Evolutionary conservation across 2,888 invertebrate species (phyloP), one percentile per base, ranked within the genome.

Genomic region (Microctonus hyperodae): DNA sequence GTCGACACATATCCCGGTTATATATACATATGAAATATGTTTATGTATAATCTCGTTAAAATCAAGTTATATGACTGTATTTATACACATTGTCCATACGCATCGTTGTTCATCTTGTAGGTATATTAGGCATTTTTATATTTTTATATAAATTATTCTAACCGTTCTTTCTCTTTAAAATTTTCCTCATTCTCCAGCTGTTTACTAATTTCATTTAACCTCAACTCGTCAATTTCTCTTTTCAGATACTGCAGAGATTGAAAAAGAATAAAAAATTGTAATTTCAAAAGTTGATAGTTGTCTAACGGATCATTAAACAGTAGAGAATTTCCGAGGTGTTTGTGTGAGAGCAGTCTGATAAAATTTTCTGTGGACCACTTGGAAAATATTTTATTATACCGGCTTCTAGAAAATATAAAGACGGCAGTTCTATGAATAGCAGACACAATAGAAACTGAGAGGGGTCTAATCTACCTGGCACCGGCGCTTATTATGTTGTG

Each of bases 401-500:
- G 7, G 44, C 6, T 7, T n/a, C 16, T 31, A 55, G 28, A 51
- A 25, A 33, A 55, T n/a, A 33, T 55, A 55, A n/a, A 31, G 44
- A 16, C 16, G 44, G 44, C 44, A 35, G 10, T 35, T 35, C 5
- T 16, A 44, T 44, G 44, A 44, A 44, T 44, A 44, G 44, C 44
- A 44, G 44, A 44, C 44, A 44, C 44, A 44, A 44, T 44, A 44
- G 44, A 16, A 44, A 44, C 16, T 16, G 44, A 44, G 44, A 16
- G 6, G 9, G 44, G 44, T 44, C 44, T 44, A 44, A n/a, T 23
- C 22, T 51, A 51, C 51, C 51, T 51, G 51, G n/a, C 23, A 51
- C 3, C 22, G 33, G 16, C n/a, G 33, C 33, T 20, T 22, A 20
- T 51, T 25, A 31, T 9, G n/a, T 58, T n/a, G 44, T 35, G 51